Conservation (phyloP, 2,888 invertebrate genomes). For the Maniola hyperantus region DNA sequence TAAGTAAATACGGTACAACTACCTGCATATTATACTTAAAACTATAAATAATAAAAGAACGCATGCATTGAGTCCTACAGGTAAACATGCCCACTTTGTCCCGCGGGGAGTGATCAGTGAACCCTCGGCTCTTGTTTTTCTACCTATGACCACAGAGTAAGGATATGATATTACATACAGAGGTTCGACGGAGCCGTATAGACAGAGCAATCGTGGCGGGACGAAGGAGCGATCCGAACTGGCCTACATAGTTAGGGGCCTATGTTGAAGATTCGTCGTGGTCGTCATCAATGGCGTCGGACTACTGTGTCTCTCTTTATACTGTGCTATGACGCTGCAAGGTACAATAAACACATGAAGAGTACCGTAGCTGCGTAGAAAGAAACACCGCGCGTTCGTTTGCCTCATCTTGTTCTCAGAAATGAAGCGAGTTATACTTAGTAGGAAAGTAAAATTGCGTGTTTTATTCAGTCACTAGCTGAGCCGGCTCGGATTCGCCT, state of each 20-base stretch:
- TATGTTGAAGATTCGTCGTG: no score
- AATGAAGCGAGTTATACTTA: slow-evolving; percentile 48
- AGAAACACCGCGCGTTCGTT: slow-evolving; percentile 64
- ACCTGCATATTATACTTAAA: no score
- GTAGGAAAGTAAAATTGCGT: neutral
- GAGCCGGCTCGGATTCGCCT: neutral
- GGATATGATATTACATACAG: no score
- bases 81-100: slow-evolving; percentile 59
- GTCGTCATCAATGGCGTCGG: no score
- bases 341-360: slow-evolving; percentile 52
- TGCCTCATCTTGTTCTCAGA: slow-evolving; percentile 57
- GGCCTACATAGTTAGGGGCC: no score
- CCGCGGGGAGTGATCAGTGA: slow-evolving; percentile 30
- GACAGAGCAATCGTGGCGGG: no score
- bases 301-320: no score
- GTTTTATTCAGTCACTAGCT: neutral
- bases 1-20: no score
- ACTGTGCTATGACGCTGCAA: slow-evolving; percentile 42
- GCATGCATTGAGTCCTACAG: slow-evolving; percentile 46
- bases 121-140: slow-evolving; percentile 50
- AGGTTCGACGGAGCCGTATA: no score
- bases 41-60: no score
- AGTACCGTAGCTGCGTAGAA: slow-evolving; percentile 52
- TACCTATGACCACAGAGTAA: slow-evolving; percentile 40
- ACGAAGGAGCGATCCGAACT: no score